Evolutionary conservation across 2,113 vertebrate species (phyloP).

Genomic region (Pomatostomus ruficeps): DNA sequence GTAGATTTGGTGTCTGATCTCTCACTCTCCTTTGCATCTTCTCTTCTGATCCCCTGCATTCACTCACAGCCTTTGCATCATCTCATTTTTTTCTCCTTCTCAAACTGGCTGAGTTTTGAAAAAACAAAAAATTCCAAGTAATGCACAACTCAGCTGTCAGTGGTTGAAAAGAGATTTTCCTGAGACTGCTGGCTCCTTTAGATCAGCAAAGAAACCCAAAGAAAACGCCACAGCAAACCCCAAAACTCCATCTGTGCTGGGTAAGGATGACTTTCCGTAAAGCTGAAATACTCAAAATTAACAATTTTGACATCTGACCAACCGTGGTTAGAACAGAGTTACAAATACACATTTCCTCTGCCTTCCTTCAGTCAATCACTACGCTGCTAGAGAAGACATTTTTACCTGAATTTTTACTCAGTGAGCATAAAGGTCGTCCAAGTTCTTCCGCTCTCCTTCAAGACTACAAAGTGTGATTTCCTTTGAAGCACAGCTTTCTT

Average conservation of each 20-base stretch:
- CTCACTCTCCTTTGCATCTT: not conserved
- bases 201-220: not conserved
- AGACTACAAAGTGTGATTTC: not conserved
- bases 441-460: slow-evolving; percentile 1
- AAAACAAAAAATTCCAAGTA: not conserved
- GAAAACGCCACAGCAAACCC: not conserved
- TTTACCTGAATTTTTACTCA: slow-evolving; percentile 44
- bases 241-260: not conserved
- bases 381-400: not conserved
- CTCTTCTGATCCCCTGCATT: not conserved
- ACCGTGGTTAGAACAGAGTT: not conserved
- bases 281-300: not conserved
- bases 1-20: not conserved
- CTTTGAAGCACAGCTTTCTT: not conserved
- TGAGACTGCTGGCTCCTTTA: not conserved
- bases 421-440: not conserved
- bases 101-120: not conserved
- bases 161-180: not conserved
- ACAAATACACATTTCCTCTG: not conserved
- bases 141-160: not conserved
- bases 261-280: not conserved
- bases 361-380: not conserved
- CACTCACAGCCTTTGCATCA: not conserved
- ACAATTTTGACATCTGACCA: not conserved
- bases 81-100: not conserved